A percentile compares a stretch with the other conserved stretches of the same genome.
Conservation (phyloP, 1,140 invertebrate species). For the Penaeus chinensis region DNA sequence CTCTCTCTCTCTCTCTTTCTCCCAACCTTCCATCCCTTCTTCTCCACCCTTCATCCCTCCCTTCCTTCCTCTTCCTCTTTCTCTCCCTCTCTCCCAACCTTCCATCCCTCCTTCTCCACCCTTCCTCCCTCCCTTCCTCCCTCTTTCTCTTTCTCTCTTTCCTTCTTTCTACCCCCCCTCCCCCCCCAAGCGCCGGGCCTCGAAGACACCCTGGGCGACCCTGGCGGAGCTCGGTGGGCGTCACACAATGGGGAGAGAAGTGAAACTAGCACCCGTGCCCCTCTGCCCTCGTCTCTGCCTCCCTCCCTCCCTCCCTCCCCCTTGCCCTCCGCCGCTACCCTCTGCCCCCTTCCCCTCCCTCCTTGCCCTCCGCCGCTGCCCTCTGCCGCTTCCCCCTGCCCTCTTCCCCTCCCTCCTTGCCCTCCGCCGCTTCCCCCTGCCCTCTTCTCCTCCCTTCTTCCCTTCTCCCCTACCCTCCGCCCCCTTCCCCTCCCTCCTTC, state of each 20-base stretch:
- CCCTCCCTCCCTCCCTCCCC: neutral
- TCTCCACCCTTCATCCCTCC: neutral
- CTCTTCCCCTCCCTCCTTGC: no score
- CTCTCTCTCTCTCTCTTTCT: neutral
- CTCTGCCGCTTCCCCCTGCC: no score
- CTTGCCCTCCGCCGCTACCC: no score
- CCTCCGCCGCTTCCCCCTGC: no score
- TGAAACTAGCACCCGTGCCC: neutral
- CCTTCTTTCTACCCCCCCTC: neutral
- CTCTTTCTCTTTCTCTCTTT: neutral
- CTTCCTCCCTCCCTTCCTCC: neutral
- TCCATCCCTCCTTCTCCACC: neutral
- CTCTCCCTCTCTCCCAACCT: neutral
- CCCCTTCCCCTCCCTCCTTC: neutral
- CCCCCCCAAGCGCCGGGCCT: neutral
- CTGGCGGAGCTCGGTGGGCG: no score
- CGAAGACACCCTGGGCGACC: no score
- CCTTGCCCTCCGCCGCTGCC: neutral
- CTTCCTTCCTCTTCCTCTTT: neutral
- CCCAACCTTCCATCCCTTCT: neutral
- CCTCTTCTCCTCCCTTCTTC: neutral
- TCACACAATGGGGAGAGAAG: no score
- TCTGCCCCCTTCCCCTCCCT: neutral
- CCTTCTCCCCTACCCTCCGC: neutral
- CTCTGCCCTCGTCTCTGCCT: neutral